Percentiles rank a stretch among this genome's conserved stretches.
Evolutionary conservation across 2,797 vertebrate genomes (phyloP).

Genomic region (Tiaroga cobitis): DNA sequence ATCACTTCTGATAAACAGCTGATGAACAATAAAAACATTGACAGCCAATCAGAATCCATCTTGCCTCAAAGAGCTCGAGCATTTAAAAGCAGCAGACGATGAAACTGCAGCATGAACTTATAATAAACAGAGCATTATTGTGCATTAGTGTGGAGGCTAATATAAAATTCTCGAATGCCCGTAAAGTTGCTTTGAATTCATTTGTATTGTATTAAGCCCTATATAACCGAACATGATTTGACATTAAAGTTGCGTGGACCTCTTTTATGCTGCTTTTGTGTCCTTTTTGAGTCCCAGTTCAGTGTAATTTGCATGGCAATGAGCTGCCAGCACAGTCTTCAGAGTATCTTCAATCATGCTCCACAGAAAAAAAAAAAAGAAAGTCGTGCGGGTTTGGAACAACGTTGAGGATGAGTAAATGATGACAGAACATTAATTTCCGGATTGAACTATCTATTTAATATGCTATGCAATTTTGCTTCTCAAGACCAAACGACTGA

Average conservation of each 20-base stretch:
- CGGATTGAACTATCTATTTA: not conserved
- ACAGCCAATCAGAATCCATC: not conserved
- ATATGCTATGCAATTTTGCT: not conserved
- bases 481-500: not conserved
- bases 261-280: conserved; percentile 14
- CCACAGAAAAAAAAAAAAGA: not conserved
- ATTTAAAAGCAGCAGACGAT: not conserved
- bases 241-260: not conserved
- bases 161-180: not conserved
- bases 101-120: not conserved
- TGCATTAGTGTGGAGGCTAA: not conserved
- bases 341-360: not conserved
- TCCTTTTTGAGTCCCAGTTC: not conserved
- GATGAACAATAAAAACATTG: not conserved
- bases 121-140: not conserved
- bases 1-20: not conserved
- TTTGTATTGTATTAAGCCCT: not conserved
- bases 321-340: not conserved
- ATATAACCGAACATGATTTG: not conserved
- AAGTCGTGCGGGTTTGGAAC: not conserved
- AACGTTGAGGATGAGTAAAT: not conserved
- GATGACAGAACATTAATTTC: not conserved
- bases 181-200: not conserved
- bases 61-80: not conserved
- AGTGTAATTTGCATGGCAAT: conserved; percentile 16